These are phyloP conservation scores for Drosophila eohydei DNA, from an alignment of 2,888 invertebrate species.

Conservation along the genomic window DNA sequence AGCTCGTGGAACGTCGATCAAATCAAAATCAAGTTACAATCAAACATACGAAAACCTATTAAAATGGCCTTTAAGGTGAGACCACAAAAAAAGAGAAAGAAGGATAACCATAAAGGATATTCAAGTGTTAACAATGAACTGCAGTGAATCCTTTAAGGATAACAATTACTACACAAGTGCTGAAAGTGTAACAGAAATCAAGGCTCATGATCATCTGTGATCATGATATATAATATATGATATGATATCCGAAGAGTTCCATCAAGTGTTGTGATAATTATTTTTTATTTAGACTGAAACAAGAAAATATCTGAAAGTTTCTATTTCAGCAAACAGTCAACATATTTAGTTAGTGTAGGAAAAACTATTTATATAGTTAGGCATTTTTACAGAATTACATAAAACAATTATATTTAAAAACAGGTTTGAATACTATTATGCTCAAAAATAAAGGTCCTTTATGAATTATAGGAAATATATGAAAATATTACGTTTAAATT, in stretches of 20 bases:
- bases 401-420: neutral
- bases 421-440: no score
- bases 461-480: no score
- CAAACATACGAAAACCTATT: constrained; percentile 31
- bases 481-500: no score
- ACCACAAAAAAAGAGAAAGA: neutral
- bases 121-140: constrained; percentile 36
- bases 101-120: constrained; percentile 64
- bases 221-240: neutral
- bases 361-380: neutral
- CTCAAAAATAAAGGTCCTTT: no score
- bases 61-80: constrained; percentile 84
- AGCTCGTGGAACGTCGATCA: constrained; percentile 75
- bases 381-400: neutral
- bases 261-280: neutral
- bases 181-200: constrained; percentile 21
- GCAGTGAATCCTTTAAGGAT: constrained; percentile 34
- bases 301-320: neutral
- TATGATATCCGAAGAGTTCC: neutral
- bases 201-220: neutral
- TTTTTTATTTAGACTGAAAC: neutral
- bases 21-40: constrained; percentile 51
- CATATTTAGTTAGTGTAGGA: neutral
- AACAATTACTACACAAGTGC: constrained; percentile 14
- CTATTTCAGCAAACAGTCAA: neutral